Conservation (phyloP, 2,888 invertebrate genomes). For the Hyposoter didymator region DNA sequence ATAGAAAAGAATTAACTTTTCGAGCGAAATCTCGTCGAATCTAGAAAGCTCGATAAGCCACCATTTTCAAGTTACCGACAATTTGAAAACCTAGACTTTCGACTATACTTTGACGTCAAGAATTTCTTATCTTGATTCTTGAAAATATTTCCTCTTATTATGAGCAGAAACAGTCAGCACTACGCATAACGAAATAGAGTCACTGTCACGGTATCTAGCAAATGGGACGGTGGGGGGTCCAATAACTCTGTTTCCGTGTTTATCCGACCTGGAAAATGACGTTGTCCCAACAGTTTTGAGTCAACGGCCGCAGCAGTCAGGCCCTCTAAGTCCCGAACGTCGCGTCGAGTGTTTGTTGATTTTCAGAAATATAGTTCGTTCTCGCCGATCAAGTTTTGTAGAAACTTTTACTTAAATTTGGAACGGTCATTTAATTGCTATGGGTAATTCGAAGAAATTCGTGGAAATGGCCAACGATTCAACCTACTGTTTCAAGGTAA, state of each 20-base stretch:
- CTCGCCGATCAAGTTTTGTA: background rate
- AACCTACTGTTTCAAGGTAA: constrained; percentile 56
- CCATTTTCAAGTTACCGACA: background rate
- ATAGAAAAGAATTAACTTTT: background rate
- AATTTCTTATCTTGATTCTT: no score
- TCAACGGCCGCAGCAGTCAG: background rate
- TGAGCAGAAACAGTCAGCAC: no score
- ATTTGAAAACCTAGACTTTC: no score
- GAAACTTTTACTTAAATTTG: background rate
- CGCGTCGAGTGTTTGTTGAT: background rate
- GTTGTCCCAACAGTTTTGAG: background rate
- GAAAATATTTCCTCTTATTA: no score
- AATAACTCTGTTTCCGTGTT: no score
- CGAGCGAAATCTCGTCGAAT: background rate
- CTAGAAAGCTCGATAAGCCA: no score
- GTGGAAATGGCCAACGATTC: constrained; percentile 53
- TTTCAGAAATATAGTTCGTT: background rate
- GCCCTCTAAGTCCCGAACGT: background rate
- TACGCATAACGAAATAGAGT: no score
- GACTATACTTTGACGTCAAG: no score
- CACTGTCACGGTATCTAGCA: no score
- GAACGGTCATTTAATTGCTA: background rate
- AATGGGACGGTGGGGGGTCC: background rate
- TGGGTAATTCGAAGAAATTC: background rate
- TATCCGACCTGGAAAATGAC: background rate